These are phyloP conservation scores for Halictus quadricinctus DNA, from an alignment of 2,888 invertebrate species.

Conservation along the genomic window DNA sequence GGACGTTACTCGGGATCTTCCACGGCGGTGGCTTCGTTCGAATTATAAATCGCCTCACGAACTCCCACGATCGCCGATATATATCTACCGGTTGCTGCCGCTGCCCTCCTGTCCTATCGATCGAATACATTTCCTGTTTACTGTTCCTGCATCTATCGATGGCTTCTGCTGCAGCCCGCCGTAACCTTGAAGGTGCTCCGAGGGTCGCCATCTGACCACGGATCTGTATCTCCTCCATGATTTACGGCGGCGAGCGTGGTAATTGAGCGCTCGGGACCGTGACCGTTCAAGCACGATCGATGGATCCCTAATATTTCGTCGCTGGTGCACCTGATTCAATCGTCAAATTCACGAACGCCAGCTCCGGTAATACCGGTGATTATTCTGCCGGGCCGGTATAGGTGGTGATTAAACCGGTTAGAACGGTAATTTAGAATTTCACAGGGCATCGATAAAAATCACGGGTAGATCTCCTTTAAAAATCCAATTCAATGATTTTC, in stretches of 20 bases:
- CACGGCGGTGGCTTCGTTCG: constrained; percentile 62
- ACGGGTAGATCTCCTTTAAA: neutral
- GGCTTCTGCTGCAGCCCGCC: constrained; percentile 65
- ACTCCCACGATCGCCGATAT: constrained; percentile 74
- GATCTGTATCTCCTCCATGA: constrained; percentile 74
- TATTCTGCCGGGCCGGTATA: neutral
- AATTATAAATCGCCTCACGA: constrained; percentile 73
- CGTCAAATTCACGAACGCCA: neutral
- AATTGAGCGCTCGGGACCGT: constrained; percentile 67
- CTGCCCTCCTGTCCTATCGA: constrained; percentile 59
- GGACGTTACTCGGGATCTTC: constrained; percentile 69
- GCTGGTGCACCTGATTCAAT: constrained; percentile 15
- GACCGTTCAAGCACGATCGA: constrained; percentile 30
- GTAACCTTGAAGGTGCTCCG: constrained; percentile 71
- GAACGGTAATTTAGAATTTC: neutral
- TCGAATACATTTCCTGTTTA: constrained; percentile 74
- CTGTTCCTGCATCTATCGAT: constrained; percentile 69
- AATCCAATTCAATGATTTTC: too few relatives aligned
- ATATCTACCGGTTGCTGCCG: constrained; percentile 48
- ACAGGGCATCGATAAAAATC: neutral
- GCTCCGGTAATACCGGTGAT: neutral
- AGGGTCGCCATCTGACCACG: constrained; percentile 68
- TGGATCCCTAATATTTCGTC: constrained; percentile 40
- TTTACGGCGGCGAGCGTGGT: constrained; percentile 67
- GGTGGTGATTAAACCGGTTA: neutral